These are phyloP conservation scores for Orthonychiurus folsomi DNA, from an alignment of 2,888 invertebrate species.

Conservation along the genomic window DNA sequence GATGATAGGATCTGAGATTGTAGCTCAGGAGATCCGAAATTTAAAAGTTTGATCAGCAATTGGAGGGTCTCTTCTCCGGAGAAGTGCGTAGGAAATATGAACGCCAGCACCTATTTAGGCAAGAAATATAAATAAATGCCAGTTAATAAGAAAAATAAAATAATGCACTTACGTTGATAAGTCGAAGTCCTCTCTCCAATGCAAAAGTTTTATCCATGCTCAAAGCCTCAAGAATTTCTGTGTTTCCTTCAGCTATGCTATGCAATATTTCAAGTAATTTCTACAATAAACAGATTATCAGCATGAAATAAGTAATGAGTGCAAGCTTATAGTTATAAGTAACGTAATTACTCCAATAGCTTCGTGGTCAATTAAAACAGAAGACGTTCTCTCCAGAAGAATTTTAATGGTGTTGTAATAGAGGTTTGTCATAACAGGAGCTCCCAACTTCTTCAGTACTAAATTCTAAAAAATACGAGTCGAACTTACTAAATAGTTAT, in stretches of 20 bases:
- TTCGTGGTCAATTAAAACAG: slow-evolving; percentile 89
- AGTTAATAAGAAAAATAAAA: slow-evolving; percentile 9
- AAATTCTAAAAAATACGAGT: slow-evolving; percentile 52
- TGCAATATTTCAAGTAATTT: slow-evolving; percentile 55
- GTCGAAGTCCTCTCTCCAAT: slow-evolving; percentile 77
- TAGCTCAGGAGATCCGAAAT: slow-evolving; percentile 68
- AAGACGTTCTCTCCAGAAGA: slow-evolving; percentile 85
- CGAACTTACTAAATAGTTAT: not conserved
- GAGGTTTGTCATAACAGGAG: slow-evolving; percentile 87
- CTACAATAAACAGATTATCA: slow-evolving; percentile 38
- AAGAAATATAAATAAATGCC: not conserved
- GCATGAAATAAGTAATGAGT: slow-evolving; percentile 6
- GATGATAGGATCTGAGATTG: slow-evolving; percentile 74
- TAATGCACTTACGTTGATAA: slow-evolving; percentile 58
- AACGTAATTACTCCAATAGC: slow-evolving; percentile 58
- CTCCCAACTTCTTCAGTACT: slow-evolving; percentile 83
- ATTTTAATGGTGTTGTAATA: slow-evolving; percentile 95
- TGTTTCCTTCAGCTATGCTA: slow-evolving; percentile 62
- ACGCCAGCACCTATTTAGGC: slow-evolving; percentile 62
- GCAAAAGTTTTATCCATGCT: slow-evolving; percentile 73
- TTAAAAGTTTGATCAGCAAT: slow-evolving; percentile 65
- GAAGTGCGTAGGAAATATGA: slow-evolving; percentile 88
- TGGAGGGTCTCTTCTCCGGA: slow-evolving; percentile 72
- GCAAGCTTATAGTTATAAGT: not conserved
- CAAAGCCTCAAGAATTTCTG: slow-evolving; percentile 58